phyloP scores from a whole-genome alignment of 2,888 invertebrate genomes.

The Chymomyza amoena region DNA sequence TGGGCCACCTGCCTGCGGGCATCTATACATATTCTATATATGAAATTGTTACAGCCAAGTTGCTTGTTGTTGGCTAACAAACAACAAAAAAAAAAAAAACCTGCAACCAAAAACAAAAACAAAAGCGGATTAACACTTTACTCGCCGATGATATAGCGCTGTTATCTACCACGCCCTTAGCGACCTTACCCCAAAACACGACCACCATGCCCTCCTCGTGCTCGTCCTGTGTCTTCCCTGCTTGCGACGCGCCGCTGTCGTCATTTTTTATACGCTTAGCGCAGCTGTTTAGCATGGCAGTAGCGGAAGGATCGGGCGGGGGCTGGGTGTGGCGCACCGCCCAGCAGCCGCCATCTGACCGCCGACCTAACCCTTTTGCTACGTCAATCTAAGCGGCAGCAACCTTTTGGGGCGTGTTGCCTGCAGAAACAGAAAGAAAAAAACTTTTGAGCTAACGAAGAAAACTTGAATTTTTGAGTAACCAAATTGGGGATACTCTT shows the following conservation, averaged over 20 bases:
- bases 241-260: slow-evolving; percentile 28
- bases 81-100: slow-evolving; percentile 47
- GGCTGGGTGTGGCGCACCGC: slow-evolving; percentile 32
- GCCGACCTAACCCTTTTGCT: slow-evolving; percentile 55
- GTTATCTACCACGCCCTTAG: not conserved
- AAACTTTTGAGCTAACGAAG: not conserved
- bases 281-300: not conserved
- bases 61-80: not conserved
- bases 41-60: not conserved
- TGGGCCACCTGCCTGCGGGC: not conserved
- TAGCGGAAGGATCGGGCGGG: slow-evolving; percentile 19
- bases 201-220: no score
- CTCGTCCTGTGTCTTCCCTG: no score
- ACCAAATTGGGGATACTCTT: not conserved
- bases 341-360: slow-evolving; percentile 24
- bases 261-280: slow-evolving; percentile 40
- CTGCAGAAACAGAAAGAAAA: not conserved
- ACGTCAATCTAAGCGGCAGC: slow-evolving; percentile 57
- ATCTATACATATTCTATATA: not conserved
- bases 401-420: slow-evolving; percentile 39
- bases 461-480: not conserved
- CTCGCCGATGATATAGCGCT: slow-evolving; percentile 56
- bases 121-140: slow-evolving; percentile 67
- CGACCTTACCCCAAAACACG: not conserved
- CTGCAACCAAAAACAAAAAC: slow-evolving; percentile 47